phyloP scores from a whole-genome alignment of 1,140 invertebrate species.

The Pseudomyrmex sp. region DNA sequence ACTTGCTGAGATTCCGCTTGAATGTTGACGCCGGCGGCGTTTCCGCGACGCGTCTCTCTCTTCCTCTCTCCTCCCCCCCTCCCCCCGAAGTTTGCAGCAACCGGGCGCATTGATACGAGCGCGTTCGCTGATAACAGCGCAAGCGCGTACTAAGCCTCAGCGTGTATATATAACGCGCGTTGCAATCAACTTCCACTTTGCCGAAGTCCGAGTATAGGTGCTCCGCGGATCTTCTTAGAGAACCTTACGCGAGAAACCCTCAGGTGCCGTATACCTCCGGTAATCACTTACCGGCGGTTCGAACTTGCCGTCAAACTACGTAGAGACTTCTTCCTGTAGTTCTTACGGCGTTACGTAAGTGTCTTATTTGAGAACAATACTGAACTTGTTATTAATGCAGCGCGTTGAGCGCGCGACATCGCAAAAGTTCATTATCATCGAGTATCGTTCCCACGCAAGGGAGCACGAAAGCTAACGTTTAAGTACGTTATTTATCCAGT shows the following conservation, averaged over 20 bases:
- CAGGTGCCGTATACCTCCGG: conserved; percentile 11
- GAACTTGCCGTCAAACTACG: conserved; percentile 47
- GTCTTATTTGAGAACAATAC: conserved; percentile 32
- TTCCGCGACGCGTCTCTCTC: conserved; percentile 11
- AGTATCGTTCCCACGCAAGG: background rate
- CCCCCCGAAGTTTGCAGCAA: conserved; percentile 29
- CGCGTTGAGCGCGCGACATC: conserved; percentile 21
- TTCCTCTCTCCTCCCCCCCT: background rate
- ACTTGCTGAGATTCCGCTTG: conserved; percentile 27
- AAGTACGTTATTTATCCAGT: conserved; percentile 46
- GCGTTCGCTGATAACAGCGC: background rate
- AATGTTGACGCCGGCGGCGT: conserved; percentile 43
- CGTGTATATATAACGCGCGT: background rate
- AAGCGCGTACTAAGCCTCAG: conserved; percentile 10
- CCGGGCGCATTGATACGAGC: conserved; percentile 18
- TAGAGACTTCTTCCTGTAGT: conserved; percentile 31
- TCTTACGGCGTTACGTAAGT: conserved; percentile 36
- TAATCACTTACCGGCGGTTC: conserved; percentile 42
- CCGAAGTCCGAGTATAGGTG: background rate
- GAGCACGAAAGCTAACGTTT: conserved; percentile 12
- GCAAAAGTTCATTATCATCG: conserved; percentile 37
- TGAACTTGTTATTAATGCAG: conserved; percentile 49
- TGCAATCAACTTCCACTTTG: conserved; percentile 24
- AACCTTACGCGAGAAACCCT: conserved; percentile 29
- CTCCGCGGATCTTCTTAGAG: background rate